Evolutionary conservation across 2,888 invertebrate species (phyloP).

Genomic region (Conomelus anceps): DNA sequence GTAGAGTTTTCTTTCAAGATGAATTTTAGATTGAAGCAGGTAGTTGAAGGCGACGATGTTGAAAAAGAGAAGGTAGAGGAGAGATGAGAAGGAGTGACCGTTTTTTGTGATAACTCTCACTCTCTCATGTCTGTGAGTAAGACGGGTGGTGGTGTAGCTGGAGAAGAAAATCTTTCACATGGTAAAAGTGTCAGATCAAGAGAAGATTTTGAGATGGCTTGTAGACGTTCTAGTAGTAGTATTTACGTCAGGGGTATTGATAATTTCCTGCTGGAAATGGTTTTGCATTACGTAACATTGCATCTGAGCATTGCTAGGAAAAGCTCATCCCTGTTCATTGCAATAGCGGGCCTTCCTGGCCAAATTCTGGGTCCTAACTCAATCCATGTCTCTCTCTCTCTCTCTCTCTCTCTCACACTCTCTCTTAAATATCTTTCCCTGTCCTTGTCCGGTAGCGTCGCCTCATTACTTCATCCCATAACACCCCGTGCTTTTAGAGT

Average conservation of each 20-base stretch:
- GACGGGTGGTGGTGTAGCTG: not conserved
- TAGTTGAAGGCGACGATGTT: too few relatives aligned
- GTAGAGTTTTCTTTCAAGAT: too few relatives aligned
- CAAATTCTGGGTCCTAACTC: not conserved
- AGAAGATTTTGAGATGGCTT: not conserved
- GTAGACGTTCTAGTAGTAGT: not conserved
- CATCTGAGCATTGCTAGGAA: not conserved
- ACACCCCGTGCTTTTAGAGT: not conserved
- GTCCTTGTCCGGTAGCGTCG: not conserved
- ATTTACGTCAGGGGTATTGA: not conserved
- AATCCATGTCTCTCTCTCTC: not conserved
- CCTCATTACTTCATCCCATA: not conserved
- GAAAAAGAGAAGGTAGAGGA: not conserved
- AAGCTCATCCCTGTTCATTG: not conserved
- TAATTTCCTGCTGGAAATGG: not conserved
- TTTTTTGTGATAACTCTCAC: not conserved
- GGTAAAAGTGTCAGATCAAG: not conserved
- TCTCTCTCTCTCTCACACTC: not conserved
- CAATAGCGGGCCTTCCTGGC: not conserved
- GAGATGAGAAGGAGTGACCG: not conserved
- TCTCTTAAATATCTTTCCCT: too few relatives aligned
- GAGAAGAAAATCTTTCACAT: not conserved
- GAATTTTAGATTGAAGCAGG: too few relatives aligned
- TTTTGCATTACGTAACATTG: not conserved
- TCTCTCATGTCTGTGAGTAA: not conserved